Base-by-base conservation (phyloP, 1,140 invertebrate species). In the Hydropsyche tenuis region DNA sequence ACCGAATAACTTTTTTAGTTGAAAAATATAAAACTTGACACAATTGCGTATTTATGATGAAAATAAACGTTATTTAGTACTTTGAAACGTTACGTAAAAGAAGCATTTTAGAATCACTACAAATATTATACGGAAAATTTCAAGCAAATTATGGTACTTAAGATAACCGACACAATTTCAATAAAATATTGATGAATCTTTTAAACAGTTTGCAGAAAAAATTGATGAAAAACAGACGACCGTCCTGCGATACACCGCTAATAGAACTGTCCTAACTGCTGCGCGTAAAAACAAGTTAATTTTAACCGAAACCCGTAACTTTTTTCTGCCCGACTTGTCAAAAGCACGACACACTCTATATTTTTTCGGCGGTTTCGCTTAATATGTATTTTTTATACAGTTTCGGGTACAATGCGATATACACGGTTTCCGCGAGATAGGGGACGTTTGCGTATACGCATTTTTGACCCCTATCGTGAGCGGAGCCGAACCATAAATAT, bases 281-380 rank as follows among this genome's bases (percentile, higher is more conserved):
- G 48, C 16, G 48, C 30, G 16, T 53, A 53, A 18, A 18, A 53
- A 53, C 48, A 20, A 20, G 48, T 53, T 20, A 53, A 53, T 53
- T 53, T 53, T 53, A 53, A 53, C 48, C 48, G 48, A 53, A 53
- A 53, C 16, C 16, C 30, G 30, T 37, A 37, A 37, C 30, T 3
- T 37, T 37, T 53, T 53, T 53, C 3, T 37, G 30, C 30, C 3
- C 48, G 6, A 20, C 48, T 53, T 53, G 48, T 53, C 14, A 53
- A 18, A 53, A 53, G 7, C 48, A n/a, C 48, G 9, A n/a, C 45
- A 12, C 48, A 53, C 16, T 53, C n/a, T 18, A 53, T 53, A 9
- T 18, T 53, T 53, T 5, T 18, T 16, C n/a, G 9, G 30, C 30
- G 30, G 30, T 37, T 53, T 18, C 14, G 16, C 18, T 53, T 53